Conservation (phyloP, 2,113 vertebrate genomes). For the Mobula birostris region DNA sequence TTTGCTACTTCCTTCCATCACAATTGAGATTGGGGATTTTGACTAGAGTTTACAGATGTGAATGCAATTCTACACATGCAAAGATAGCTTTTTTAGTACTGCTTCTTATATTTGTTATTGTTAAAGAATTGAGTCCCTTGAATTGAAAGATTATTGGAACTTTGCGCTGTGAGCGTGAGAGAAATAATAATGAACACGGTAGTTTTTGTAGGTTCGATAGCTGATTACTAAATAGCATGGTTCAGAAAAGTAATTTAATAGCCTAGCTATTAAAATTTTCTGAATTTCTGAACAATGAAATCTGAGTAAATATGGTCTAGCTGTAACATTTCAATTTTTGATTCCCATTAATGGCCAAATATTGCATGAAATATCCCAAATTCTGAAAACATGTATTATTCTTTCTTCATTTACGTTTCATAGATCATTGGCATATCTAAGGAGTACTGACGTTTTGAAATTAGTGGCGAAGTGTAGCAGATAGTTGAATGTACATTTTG, state of each 20-base stretch:
- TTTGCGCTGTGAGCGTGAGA: not conserved
- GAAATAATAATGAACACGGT: no score
- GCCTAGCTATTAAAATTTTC: not conserved
- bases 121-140: not conserved
- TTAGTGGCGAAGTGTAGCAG: not conserved
- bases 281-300: not conserved
- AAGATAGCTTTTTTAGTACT: not conserved
- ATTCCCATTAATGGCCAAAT: not conserved
- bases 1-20: not conserved
- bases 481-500: not conserved
- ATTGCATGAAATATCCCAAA: not conserved
- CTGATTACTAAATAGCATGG: not conserved
- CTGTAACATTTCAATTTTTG: not conserved
- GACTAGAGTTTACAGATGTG: conserved; percentile 14
- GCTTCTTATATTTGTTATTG: not conserved
- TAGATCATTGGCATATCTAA: not conserved
- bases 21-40: not conserved
- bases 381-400: not conserved
- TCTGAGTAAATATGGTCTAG: not conserved
- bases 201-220: not conserved
- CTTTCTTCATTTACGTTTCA: not conserved
- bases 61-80: not conserved
- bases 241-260: not conserved
- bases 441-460: not conserved
- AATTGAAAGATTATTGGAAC: not conserved